These are phyloP conservation scores for Anagrus nilaparvatae DNA, from an alignment of 1,140 invertebrate genomes.

Conservation along the genomic window DNA sequence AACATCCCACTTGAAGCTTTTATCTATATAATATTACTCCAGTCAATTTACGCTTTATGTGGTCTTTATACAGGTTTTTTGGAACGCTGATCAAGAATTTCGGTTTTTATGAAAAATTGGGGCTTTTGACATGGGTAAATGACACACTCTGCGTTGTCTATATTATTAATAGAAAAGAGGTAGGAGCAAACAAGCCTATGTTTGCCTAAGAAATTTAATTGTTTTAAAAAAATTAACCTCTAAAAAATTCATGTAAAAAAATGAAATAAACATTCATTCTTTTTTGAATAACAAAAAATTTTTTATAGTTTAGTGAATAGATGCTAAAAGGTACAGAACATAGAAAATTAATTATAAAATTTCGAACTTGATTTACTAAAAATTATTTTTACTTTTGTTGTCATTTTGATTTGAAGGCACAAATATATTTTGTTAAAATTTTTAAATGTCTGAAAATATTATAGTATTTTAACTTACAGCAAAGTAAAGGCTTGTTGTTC, in stretches of 20 bases:
- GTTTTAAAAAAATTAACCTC: neutral
- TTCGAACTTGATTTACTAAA: conserved; percentile 3
- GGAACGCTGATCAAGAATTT: no score
- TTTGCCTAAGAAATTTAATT: conserved; percentile 1
- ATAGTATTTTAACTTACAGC: conserved; percentile 58
- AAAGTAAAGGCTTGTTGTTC: conserved; percentile 96
- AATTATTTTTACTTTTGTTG: neutral
- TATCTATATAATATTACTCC: no score
- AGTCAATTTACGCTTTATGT: no score
- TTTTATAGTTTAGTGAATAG: neutral
- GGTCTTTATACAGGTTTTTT: no score
- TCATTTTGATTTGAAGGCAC: no score
- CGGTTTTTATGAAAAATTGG: no score
- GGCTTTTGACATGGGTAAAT: no score
- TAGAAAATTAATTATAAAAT: conserved; percentile 7
- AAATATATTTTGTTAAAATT: conserved; percentile 1
- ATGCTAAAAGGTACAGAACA: neutral
- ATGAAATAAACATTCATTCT: conserved; percentile 2
- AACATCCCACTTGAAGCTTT: no score
- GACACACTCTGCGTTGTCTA: no score
- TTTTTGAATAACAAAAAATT: conserved; percentile 5
- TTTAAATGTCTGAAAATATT: conserved; percentile 7
- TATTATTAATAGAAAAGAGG: no score
- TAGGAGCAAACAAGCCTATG: no score
- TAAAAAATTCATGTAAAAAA: conserved; percentile 3